Evolutionary conservation across 2,797 vertebrate species (phyloP).

Genomic region (Prionace glauca): DNA sequence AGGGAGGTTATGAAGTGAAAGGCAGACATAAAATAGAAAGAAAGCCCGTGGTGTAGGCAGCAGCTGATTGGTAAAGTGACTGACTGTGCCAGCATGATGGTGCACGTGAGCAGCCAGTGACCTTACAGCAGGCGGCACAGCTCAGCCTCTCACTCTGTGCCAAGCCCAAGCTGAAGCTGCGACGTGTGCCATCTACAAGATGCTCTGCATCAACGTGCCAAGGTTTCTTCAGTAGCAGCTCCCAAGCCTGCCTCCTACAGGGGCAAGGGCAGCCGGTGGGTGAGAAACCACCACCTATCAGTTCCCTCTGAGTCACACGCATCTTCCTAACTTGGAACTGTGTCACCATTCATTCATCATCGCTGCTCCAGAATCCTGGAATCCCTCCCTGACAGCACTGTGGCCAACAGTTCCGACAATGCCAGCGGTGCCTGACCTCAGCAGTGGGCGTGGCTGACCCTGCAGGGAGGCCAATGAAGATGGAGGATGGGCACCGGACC

Average conservation of each 20-base stretch:
- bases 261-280: neutral
- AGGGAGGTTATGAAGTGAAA: neutral
- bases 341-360: neutral
- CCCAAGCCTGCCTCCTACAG: neutral
- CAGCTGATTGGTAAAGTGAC: neutral
- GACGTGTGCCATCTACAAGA: too few species aligned
- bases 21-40: neutral
- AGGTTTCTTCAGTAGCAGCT: neutral
- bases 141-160: neutral
- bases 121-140: neutral
- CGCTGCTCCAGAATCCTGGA: neutral
- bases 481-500: too few species aligned
- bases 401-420: too few species aligned
- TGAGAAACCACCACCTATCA: neutral
- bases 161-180: too few species aligned
- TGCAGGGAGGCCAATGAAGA: too few species aligned
- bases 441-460: too few species aligned
- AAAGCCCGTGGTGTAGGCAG: neutral
- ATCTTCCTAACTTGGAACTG: neutral
- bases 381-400: neutral
- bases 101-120: neutral
- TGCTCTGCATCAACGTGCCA: neutral
- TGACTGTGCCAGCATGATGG: neutral
- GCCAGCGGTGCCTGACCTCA: too few species aligned
- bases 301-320: neutral